These are phyloP conservation scores for Procavia capensis DNA, from an alignment of 2,113 vertebrate genomes.

Conservation along the genomic window DNA sequence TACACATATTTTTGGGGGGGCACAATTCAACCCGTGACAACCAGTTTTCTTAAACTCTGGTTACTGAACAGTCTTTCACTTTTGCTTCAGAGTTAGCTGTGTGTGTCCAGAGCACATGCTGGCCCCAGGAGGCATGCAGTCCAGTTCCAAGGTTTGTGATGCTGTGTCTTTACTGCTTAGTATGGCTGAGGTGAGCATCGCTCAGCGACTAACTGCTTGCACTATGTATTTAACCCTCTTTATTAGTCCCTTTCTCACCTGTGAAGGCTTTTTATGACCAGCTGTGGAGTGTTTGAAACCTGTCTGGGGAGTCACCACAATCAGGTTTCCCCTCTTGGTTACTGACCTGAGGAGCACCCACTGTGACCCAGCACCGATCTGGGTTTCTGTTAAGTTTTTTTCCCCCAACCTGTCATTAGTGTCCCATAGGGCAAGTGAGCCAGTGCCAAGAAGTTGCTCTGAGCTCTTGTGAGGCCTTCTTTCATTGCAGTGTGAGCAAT, in stretches of 20 bases:
- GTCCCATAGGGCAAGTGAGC: background rate
- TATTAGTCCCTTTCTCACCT: background rate
- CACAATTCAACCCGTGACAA: too few species aligned
- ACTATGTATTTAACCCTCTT: background rate
- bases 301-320: background rate
- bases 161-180: background rate
- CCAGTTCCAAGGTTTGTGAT: background rate
- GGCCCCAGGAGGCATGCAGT: too few species aligned
- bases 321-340: background rate
- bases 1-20: too few species aligned
- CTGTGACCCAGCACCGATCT: background rate
- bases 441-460: background rate
- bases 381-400: background rate
- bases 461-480: background rate
- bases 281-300: background rate
- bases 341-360: background rate
- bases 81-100: background rate
- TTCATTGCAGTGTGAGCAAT: background rate
- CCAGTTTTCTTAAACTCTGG: background rate
- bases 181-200: background rate
- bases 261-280: background rate
- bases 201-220: rapidly evolving
- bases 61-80: background rate
- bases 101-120: background rate
- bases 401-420: background rate